These are phyloP conservation scores for Phrynocephalus guinanensis DNA, from an alignment of 2,797 vertebrate genomes.

Conservation along the genomic window DNA sequence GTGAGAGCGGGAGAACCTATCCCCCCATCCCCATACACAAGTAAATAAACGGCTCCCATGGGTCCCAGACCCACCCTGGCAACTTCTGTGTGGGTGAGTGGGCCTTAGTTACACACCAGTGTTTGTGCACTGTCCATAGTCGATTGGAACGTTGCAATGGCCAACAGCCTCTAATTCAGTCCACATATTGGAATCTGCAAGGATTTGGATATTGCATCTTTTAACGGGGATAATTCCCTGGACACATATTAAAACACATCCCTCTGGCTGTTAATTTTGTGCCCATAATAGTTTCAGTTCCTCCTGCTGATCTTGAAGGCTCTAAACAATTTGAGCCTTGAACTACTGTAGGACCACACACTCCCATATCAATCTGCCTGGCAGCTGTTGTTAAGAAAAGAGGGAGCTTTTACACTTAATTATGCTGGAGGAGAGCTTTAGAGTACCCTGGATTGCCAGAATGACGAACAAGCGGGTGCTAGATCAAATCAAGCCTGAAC, in stretches of 20 bases:
- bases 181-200: neutral
- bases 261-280: neutral
- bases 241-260: neutral
- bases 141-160: neutral
- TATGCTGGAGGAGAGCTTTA: too few relatives aligned
- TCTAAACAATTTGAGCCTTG: neutral
- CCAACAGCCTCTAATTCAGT: neutral
- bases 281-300: neutral
- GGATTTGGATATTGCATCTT: neutral
- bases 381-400: neutral
- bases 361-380: neutral
- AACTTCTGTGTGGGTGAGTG: neutral
- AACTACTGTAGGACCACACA: too few relatives aligned
- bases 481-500: too few relatives aligned
- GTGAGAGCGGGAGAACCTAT: conserved; percentile 51
- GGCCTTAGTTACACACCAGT: neutral
- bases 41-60: conserved; percentile 14
- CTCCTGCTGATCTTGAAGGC: neutral
- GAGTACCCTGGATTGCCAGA: too few relatives aligned
- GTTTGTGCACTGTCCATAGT: neutral
- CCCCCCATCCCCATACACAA: neutral
- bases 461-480: too few relatives aligned
- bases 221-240: neutral
- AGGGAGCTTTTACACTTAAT: too few relatives aligned
- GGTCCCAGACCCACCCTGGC: conserved; percentile 10